Conservation (phyloP, 30 jellyfish, hydroid and myxozoan species). For the Morbakka virulenta region DNA sequence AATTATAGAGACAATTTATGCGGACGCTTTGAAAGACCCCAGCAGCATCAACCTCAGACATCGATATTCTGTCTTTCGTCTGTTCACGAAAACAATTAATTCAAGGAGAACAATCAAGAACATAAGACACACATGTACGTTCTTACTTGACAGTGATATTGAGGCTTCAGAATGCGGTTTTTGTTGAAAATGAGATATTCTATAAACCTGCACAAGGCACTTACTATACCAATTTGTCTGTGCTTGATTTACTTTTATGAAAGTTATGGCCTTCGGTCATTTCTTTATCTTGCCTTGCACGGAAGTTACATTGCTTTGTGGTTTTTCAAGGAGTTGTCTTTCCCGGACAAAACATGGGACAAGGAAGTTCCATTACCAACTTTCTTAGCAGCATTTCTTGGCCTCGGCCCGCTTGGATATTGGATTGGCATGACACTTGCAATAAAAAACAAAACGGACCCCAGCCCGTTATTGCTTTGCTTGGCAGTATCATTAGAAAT, state of each 20-base stretch:
- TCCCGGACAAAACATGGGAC: conserved; percentile 70
- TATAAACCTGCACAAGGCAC: conserved; percentile 57
- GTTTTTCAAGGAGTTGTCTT: conserved; percentile 59
- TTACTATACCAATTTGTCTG: conserved; percentile 35
- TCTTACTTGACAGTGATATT: too few species aligned
- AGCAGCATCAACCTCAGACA: too few species aligned
- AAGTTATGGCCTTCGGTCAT: conserved; percentile 55
- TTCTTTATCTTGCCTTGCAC: conserved; percentile 60
- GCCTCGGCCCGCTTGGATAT: conserved; percentile 71
- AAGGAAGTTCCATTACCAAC: conserved; percentile 12
- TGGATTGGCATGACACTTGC: conserved; percentile 60
- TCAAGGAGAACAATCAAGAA: too few species aligned
- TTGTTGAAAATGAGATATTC: conserved; percentile 47
- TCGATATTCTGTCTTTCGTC: too few species aligned
- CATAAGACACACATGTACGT: too few species aligned
- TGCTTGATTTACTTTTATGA: conserved; percentile 25
- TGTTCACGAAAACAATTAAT: too few species aligned
- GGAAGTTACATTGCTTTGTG: conserved; percentile 62
- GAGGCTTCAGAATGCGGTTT: too few species aligned
- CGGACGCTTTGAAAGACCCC: too few species aligned
- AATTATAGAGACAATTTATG: too few species aligned
- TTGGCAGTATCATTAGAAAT: conserved; percentile 32
- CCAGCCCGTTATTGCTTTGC: conserved; percentile 30
- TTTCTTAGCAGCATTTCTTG: background rate
- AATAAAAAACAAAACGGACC: conserved; percentile 30